A percentile compares a stretch with the other conserved stretches of the same genome.
Conservation (phyloP, 1,140 invertebrate species). For the Coenobita brevimanus region DNA sequence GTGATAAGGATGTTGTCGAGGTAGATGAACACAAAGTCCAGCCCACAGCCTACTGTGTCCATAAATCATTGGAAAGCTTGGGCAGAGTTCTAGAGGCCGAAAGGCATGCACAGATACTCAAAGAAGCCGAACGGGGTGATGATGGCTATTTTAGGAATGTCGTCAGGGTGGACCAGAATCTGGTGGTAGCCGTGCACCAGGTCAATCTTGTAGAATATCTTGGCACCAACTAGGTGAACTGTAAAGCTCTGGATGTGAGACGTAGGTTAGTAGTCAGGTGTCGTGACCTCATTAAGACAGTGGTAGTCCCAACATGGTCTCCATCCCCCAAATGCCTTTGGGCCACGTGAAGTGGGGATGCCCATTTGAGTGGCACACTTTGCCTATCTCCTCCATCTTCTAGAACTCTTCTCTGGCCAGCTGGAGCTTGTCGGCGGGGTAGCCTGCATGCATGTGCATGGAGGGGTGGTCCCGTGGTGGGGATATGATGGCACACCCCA, state of each 20-base stretch:
- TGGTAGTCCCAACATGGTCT: constrained; percentile 75
- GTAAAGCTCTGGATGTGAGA: constrained; percentile 70
- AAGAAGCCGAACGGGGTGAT: not conserved
- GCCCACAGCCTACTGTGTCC: constrained; percentile 71
- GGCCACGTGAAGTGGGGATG: constrained; percentile 70
- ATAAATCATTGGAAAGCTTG: not conserved
- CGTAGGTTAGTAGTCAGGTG: constrained; percentile 73
- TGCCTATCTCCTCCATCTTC: constrained; percentile 59
- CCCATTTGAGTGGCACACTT: constrained; percentile 67
- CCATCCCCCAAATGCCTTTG: constrained; percentile 70
- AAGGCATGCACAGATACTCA: not conserved
- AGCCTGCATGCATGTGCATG: constrained; percentile 70
- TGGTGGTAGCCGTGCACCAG: not conserved
- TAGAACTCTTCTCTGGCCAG: constrained; percentile 70
- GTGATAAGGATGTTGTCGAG: constrained; percentile 6
- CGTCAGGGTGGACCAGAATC: not conserved
- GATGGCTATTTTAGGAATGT: not conserved
- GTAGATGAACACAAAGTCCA: not conserved
- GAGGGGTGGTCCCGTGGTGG: constrained; percentile 20
- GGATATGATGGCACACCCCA: not conserved
- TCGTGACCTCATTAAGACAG: constrained; percentile 73
- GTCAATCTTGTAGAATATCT: not conserved
- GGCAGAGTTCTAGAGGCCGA: not conserved
- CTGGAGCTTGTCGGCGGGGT: constrained; percentile 64
- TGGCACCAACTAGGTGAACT: constrained; percentile 14